Evolutionary conservation across 2,888 invertebrate genomes (phyloP), one percentile per base, ranked within the genome.

Genomic region (Laothoe populi): DNA sequence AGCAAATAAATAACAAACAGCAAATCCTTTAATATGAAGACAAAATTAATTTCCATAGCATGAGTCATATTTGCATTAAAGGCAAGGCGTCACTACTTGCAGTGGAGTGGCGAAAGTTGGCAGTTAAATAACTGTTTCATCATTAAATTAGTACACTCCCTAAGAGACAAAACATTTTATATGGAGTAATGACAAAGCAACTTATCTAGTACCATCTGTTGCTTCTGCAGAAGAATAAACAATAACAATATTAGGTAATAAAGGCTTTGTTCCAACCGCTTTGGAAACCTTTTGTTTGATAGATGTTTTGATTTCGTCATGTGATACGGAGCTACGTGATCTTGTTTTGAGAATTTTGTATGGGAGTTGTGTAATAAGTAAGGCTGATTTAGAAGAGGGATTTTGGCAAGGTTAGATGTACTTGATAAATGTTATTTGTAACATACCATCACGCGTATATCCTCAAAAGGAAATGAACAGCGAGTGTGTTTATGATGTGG

Each of bases 141-240:
- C 19, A 68, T 71, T 70, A 73, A 76, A 73, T 75, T 68, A 67
- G 64, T 70, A 66, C 68, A 67, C 65, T 67, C 70, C 66, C 66
- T 67, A 66, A 62, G 61, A 61, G 42, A 61, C 23, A 42, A 66
- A 63, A 60, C 68, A 62, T 65, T 67, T 70, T 72, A 70, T 74
- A 77, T 72, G 74, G 77, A 67, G 66, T 70, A 70, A 66, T 62
- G 65, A n/a, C 19, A 60, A 53, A 60, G 4, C 7, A 19, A 26
- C 80, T 73, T 81, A 79, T 81, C 81, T 78, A 70, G 71, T 73
- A 66, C 65, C 69, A 80, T 79, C 76, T 64, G 67, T 63, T 67
- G 70, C 69, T 67, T 44, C 61, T 66, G 69, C 70, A 73, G 68
- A 68, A 72, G 62, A 67, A 64, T 65, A 65, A 72, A 78, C 79